These are phyloP conservation scores for Aurelia sp. DNA, from an alignment of 30 jellyfish, hydroid and myxozoan genomes.

Conservation along the genomic window DNA sequence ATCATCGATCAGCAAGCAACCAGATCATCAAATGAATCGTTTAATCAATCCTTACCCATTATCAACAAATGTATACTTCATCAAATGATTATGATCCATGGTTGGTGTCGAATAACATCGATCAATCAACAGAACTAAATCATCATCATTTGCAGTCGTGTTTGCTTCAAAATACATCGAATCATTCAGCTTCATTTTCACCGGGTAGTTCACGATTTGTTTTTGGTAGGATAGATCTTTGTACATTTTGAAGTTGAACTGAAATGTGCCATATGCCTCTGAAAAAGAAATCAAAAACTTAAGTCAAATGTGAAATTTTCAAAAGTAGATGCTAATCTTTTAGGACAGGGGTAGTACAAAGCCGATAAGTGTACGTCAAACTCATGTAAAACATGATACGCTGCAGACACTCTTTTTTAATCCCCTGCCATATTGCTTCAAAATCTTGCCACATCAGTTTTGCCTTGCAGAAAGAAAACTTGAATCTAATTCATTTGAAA, in stretches of 20 bases:
- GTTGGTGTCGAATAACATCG: conserved; percentile 63
- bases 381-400: too few relatives aligned
- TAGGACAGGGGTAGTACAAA: too few relatives aligned
- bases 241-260: conserved; percentile 33
- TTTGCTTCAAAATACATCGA: conserved; percentile 35
- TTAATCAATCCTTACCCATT: conserved; percentile 16
- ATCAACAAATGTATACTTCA: conserved; percentile 11
- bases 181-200: conserved; percentile 17
- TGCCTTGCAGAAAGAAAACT: too few relatives aligned
- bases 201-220: conserved; percentile 15
- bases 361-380: too few relatives aligned
- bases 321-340: too few relatives aligned
- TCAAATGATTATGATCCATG: neutral
- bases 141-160: conserved; percentile 27
- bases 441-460: too few relatives aligned
- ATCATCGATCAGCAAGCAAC: too few relatives aligned
- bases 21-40: too few relatives aligned
- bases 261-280: conserved; percentile 46
- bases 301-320: too few relatives aligned
- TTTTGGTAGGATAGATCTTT: conserved; percentile 20
- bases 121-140: conserved; percentile 39
- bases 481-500: too few relatives aligned
- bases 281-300: neutral
- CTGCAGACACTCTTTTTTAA: too few relatives aligned
- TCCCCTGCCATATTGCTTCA: too few relatives aligned